These are phyloP conservation scores for Hippocampus zosterae DNA, from an alignment of 2,113 vertebrate species.

Conservation along the genomic window DNA sequence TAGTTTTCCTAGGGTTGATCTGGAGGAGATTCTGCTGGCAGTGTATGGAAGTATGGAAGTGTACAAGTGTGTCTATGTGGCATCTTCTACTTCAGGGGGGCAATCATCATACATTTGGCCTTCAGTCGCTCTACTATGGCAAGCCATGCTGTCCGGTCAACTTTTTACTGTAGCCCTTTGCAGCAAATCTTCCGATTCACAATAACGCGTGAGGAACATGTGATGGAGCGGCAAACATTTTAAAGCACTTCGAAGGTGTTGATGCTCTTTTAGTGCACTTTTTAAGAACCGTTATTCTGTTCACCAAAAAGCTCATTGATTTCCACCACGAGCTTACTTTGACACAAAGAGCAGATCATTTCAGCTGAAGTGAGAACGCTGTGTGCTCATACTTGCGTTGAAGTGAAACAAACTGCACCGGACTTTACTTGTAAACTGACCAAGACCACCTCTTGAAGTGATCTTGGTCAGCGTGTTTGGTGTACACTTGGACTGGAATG, in stretches of 20 bases:
- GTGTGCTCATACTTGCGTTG: not conserved
- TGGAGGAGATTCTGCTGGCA: too few species aligned
- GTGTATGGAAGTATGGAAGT: too few species aligned
- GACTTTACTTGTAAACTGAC: not conserved
- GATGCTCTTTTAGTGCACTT: not conserved
- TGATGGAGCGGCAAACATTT: not conserved
- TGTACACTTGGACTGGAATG: not conserved
- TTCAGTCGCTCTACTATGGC: slow-evolving; percentile 3
- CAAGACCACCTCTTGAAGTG: not conserved
- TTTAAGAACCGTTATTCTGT: not conserved
- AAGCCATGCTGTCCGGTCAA: not conserved
- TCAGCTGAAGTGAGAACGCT: not conserved
- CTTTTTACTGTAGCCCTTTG: not conserved
- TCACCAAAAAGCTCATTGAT: not conserved
- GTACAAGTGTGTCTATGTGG: slow-evolving; percentile 19
- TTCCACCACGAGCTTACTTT: not conserved
- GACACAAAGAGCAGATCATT: not conserved
- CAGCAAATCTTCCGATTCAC: not conserved
- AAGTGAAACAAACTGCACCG: not conserved
- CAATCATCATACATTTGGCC: slow-evolving; percentile 14
- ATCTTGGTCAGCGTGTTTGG: not conserved
- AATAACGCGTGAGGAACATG: not conserved
- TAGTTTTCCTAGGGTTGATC: too few species aligned
- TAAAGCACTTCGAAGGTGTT: not conserved
- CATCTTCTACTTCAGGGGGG: slow-evolving; percentile 21